These are phyloP conservation scores for Hydractinia symbiolongicarpus DNA, from an alignment of 30 jellyfish, hydroid and myxozoan species.

Conservation along the genomic window DNA sequence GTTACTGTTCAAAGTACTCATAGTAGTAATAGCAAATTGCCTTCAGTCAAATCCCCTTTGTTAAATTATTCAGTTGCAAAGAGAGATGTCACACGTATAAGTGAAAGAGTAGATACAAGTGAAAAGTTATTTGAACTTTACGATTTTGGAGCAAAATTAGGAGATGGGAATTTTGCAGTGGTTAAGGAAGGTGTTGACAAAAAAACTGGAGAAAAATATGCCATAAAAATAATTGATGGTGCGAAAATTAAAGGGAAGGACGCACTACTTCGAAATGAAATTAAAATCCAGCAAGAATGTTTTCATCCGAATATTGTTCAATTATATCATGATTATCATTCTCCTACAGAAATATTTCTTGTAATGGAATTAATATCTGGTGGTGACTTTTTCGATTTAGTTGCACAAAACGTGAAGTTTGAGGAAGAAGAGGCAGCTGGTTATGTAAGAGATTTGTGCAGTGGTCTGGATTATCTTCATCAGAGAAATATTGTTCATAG, in stretches of 20 bases:
- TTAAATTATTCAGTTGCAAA: too few species aligned
- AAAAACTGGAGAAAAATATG: slow-evolving; percentile 51
- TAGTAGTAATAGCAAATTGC: too few species aligned
- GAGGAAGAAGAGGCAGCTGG: slow-evolving; percentile 76
- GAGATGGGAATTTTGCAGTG: slow-evolving; percentile 98
- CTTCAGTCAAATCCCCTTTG: too few species aligned
- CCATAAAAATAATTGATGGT: slow-evolving; percentile 80
- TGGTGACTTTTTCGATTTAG: slow-evolving; percentile 89
- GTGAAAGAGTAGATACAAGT: background rate
- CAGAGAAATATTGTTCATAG: slow-evolving; percentile 79
- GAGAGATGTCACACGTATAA: too few species aligned
- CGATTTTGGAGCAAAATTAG: slow-evolving; percentile 71
- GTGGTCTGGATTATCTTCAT: slow-evolving; percentile 85
- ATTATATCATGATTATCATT: slow-evolving; percentile 62
- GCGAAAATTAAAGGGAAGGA: slow-evolving; percentile 77
- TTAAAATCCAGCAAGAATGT: slow-evolving; percentile 66
- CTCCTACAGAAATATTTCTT: slow-evolving; percentile 56
- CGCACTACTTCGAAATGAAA: slow-evolving; percentile 76
- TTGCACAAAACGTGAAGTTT: slow-evolving; percentile 67
- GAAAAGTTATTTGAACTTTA: slow-evolving; percentile 43
- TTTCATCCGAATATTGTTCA: slow-evolving; percentile 82
- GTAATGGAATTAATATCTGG: slow-evolving; percentile 92
- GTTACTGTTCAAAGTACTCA: too few species aligned
- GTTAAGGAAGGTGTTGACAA: slow-evolving; percentile 74
- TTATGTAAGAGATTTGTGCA: slow-evolving; percentile 67